phyloP scores from a whole-genome alignment of 2,797 vertebrate species.

The Rhynchonycteris naso region DNA sequence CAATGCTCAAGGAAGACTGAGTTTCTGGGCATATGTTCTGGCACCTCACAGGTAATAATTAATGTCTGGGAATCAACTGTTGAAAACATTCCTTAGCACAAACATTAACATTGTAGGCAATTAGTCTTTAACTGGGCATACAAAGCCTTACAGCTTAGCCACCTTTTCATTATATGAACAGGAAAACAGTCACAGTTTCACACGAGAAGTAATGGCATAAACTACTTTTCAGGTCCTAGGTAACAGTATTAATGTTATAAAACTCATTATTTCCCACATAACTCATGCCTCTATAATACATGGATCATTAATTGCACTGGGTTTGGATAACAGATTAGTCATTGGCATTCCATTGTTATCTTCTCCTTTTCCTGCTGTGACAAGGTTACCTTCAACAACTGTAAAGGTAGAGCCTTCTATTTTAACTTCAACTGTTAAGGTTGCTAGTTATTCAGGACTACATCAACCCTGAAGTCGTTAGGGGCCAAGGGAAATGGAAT shows the following conservation, averaged over 20 bases:
- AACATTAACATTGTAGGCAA: neutral
- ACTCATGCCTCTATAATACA: neutral
- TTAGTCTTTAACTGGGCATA: neutral
- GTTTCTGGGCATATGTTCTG: neutral
- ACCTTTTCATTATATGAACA: neutral
- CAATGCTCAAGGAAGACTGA: neutral
- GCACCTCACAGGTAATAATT: neutral
- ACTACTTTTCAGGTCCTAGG: neutral
- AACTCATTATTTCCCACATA: neutral
- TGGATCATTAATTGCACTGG: neutral
- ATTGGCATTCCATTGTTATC: neutral
- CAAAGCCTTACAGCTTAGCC: neutral
- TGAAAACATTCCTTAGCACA: neutral
- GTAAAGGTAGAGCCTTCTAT: neutral
- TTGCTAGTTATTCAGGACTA: neutral
- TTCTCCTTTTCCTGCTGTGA: neutral
- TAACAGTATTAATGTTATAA: neutral
- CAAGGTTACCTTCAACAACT: constrained; percentile 22
- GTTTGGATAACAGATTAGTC: neutral
- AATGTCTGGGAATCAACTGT: neutral
- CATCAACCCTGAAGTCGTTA: neutral
- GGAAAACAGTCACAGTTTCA: neutral
- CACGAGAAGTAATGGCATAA: neutral
- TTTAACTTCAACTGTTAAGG: neutral
- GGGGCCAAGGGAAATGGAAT: neutral